Base-by-base conservation (phyloP, 2,888 invertebrate species). In the Mycogona germanica region DNA sequence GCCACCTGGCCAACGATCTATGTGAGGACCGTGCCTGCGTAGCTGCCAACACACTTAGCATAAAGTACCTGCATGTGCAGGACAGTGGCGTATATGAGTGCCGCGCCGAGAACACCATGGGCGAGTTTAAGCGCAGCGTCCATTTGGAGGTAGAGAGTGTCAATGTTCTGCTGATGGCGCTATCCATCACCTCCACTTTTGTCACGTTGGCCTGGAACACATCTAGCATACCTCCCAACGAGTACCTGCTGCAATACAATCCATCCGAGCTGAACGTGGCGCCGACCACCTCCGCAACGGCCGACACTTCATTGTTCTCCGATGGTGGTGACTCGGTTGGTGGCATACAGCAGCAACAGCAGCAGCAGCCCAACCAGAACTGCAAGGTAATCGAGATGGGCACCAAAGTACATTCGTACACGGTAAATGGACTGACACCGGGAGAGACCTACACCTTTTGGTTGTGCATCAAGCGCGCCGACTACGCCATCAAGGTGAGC, bases 391-490 rank as follows among this genome's bases (percentile, higher is more conserved):
- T 51, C 17, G 51, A 38, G 21, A 59, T 60, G 2, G 62, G 61
- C 14, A 55, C 60, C 14, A 60, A 60, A 47, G 57, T 67, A 57
- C 65, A 65, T 51, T 66, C 64, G 19, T 71, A 69, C 60, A 70
- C 69, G 25, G 64, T 70, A n/a, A 64, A 64, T 35, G 65, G 68
- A 26, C 62, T 71, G 14, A 61, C 64, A 53, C 67, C 70, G 4
- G 60, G 63, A 19, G 66, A 66, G 9, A 60, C 61, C 3, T 71
- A 71, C 58, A 66, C 66, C 54, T 64, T 70, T 57, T 69, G 69
- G 55, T 62, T 71, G 29, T 65, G 67, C 41, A 63, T 70, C 26
- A 64, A 66, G 38, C 29, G 63, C 61, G 53, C 64, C 61, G 52
- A 61, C 60, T 59, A 64, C 32, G 61, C 64, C 32, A 60, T 67